Base-by-base conservation (phyloP, 2,888 invertebrate species). In the Panzeria rudis region DNA sequence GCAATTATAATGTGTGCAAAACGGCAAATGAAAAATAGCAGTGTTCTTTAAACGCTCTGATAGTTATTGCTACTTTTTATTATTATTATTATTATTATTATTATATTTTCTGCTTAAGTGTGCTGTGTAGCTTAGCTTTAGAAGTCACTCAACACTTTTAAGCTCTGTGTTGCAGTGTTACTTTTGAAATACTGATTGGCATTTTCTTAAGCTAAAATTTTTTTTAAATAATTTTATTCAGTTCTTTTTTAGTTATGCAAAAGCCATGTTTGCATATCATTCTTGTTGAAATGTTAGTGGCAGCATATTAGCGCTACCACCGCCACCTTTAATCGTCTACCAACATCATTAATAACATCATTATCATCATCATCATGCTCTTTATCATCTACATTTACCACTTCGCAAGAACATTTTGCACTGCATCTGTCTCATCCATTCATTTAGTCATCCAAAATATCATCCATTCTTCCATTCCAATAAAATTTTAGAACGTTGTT, bases 1-100 rank as follows among this genome's bases (percentile, higher is more conserved):
- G 76, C 87, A 86, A 86, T 87, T 86, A 86, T 72, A 83, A 78
- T 86, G 72, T 69, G 69, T 50, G 69, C 44, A 52, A 47, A 76
- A 69, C 5, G 35, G 5, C 32, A 68, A 38, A 15, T 66, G 64
- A 32, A 78, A 41, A 25, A 50, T 62, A 32, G 20, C 59, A 61
- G 3, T 50, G 38, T 50, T 78, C 52, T 71, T 62, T 29, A 41
- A 54, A 23, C 35, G 4, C 25, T 72, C 35, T 54, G 54, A 64
- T 54, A 11, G 44, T 35, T 66, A 29, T 35, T 35, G 64, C 64
- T 47, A 64, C 47, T 56, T 54, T 47, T 72, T 52, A 29, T 2
- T 29, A 5, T 29, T 35, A 35, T 35, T 17, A 59, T 15, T 23
- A 35, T 29, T 32, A n/a, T 52, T 17, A 50, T 35, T 47, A 41